Evolutionary conservation across 2,113 vertebrate genomes (phyloP).

Genomic region (Pantherophis guttatus): DNA sequence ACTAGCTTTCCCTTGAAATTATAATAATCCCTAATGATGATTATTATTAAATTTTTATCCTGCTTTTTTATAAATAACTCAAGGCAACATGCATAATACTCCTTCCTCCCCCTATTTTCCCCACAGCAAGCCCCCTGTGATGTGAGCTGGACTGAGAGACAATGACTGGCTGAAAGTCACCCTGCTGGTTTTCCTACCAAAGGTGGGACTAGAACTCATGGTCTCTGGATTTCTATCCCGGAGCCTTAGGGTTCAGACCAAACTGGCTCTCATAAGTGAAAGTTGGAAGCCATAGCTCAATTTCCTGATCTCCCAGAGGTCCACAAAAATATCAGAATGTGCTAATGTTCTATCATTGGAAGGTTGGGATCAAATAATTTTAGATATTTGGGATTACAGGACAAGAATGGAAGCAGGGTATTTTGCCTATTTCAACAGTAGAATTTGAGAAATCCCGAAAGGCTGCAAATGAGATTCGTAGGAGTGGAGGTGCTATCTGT

Average conservation of each 20-base stretch:
- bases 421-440: background rate
- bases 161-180: background rate
- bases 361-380: background rate
- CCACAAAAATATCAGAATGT: background rate
- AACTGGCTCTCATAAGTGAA: background rate
- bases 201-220: background rate
- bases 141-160: background rate
- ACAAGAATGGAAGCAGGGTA: background rate
- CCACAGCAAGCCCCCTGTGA: background rate
- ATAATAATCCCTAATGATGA: background rate
- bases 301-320: background rate
- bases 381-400: background rate
- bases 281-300: background rate
- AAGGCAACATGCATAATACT: background rate
- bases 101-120: background rate
- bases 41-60: background rate
- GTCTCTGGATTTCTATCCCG: background rate
- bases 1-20: background rate
- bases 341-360: background rate
- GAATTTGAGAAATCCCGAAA: background rate
- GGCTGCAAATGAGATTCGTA: background rate
- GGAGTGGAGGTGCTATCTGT: background rate
- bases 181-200: background rate
- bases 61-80: background rate
- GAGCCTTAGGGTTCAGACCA: background rate